A percentile compares a stretch with the other conserved stretches of the same genome.
Conservation (phyloP, 1,140 invertebrate species). For the Hycleus cichorii region DNA sequence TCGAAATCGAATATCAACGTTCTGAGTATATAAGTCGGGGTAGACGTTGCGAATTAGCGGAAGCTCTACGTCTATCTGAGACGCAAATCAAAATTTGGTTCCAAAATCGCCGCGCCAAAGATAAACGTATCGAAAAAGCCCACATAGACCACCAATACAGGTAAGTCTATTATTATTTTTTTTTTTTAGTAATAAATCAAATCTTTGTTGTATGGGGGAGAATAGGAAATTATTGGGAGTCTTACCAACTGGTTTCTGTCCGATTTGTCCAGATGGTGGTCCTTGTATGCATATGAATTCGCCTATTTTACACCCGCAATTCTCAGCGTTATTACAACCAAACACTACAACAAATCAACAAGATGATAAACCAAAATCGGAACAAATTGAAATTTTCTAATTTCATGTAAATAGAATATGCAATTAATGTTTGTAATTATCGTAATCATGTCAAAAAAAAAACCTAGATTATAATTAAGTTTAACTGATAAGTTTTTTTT, state of each 20-base stretch:
- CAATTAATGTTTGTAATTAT: no score
- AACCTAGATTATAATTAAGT: no score
- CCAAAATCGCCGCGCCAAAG: conserved; percentile 90
- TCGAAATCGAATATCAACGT: conserved; percentile 85
- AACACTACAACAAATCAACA: background rate
- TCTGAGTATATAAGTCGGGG: conserved; percentile 88
- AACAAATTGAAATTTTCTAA: conserved; percentile 7
- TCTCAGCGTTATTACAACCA: conserved; percentile 8
- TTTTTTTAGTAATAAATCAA: no score
- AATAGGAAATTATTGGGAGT: conserved; percentile 21
- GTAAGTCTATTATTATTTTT: conserved; percentile 43
- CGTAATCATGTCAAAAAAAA: no score
- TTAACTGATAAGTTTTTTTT: no score
- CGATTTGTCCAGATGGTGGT: conserved; percentile 25
- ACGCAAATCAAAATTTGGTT: conserved; percentile 98
- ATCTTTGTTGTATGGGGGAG: background rate
- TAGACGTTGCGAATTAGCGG: conserved; percentile 78
- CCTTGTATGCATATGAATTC: conserved; percentile 29
- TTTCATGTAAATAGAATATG: background rate
- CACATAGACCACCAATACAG: conserved; percentile 90
- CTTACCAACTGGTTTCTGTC: conserved; percentile 29
- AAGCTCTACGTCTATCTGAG: conserved; percentile 74
- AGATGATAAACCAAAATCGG: background rate
- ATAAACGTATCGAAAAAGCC: conserved; percentile 92
- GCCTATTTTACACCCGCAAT: conserved; percentile 8